phyloP scores from a whole-genome alignment of 1,140 invertebrate genomes.

The Berghia stephanieae region DNA sequence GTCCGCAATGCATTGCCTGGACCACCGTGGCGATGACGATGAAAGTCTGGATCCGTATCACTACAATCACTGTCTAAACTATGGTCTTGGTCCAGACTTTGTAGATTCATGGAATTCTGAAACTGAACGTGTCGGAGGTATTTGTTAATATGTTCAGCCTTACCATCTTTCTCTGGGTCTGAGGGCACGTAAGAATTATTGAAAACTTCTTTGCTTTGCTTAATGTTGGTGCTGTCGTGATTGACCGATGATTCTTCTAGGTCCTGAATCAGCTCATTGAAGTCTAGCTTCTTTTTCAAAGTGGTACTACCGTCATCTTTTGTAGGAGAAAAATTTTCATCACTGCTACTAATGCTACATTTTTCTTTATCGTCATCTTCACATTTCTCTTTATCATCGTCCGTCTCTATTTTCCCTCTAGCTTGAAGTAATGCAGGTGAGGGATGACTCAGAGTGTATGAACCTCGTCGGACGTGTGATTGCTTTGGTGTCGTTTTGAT shows the following conservation, averaged over 20 bases:
- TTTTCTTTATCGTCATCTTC: too few relatives aligned
- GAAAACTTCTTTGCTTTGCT: too few relatives aligned
- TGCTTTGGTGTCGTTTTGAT: neutral
- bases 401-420: conserved; percentile 16
- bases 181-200: too few relatives aligned
- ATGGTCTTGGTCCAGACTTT: too few relatives aligned
- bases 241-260: conserved; percentile 20
- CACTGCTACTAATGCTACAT: too few relatives aligned
- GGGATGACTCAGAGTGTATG: conserved; percentile 44
- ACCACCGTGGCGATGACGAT: too few relatives aligned
- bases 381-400: neutral
- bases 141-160: conserved; percentile 54
- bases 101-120: too few relatives aligned
- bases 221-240: neutral
- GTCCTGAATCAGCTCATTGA: conserved; percentile 23
- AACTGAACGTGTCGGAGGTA: too few relatives aligned
- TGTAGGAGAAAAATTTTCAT: neutral
- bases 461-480: conserved; percentile 31
- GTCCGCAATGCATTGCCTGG: too few relatives aligned
- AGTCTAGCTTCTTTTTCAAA: conserved; percentile 19
- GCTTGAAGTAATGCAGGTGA: conserved; percentile 44
- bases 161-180: conserved; percentile 31
- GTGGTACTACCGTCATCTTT: neutral
- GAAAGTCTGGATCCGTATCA: too few relatives aligned
- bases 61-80: too few relatives aligned